Evolutionary conservation across 1,140 invertebrate species (phyloP).

Genomic region (Babylonia areolata): DNA sequence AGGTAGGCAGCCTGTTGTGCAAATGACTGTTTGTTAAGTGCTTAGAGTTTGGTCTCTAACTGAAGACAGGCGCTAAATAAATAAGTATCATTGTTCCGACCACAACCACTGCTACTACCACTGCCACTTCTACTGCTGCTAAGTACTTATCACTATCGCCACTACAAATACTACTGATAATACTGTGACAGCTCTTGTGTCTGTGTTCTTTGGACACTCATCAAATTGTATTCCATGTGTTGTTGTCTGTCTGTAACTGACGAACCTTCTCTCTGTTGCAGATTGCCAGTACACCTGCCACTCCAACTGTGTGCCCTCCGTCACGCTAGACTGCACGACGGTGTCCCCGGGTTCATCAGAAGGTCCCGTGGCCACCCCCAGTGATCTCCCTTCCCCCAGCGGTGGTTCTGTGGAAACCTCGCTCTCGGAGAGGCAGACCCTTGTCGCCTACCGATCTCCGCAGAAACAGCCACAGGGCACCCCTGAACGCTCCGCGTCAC

Average conservation of each 20-base stretch:
- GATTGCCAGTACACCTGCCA: slow-evolving; percentile 80
- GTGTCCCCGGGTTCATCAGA: slow-evolving; percentile 52
- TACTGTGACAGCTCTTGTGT: too few relatives aligned
- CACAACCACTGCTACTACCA: too few relatives aligned
- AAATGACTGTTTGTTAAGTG: too few relatives aligned
- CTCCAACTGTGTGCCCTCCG: slow-evolving; percentile 61
- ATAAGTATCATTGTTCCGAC: too few relatives aligned
- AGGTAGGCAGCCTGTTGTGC: too few relatives aligned
- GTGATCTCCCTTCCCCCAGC: slow-evolving; percentile 47
- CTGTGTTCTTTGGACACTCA: too few relatives aligned
- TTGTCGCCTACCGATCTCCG: slow-evolving; percentile 34
- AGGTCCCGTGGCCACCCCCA: slow-evolving; percentile 21
- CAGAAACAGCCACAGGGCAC: slow-evolving; percentile 36
- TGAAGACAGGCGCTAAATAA: too few relatives aligned
- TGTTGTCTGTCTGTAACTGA: background rate
- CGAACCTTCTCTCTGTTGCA: slow-evolving; percentile 56
- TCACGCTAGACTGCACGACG: slow-evolving; percentile 77
- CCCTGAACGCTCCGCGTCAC: background rate
- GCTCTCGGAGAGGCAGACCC: slow-evolving; percentile 45
- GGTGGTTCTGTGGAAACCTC: slow-evolving; percentile 55
- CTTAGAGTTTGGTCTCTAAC: too few relatives aligned
- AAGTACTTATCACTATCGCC: too few relatives aligned
- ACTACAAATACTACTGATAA: too few relatives aligned
- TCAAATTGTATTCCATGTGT: background rate
- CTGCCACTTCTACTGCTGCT: too few relatives aligned